Conservation (phyloP, 1,140 invertebrate genomes). For the Chelonus insularis region DNA sequence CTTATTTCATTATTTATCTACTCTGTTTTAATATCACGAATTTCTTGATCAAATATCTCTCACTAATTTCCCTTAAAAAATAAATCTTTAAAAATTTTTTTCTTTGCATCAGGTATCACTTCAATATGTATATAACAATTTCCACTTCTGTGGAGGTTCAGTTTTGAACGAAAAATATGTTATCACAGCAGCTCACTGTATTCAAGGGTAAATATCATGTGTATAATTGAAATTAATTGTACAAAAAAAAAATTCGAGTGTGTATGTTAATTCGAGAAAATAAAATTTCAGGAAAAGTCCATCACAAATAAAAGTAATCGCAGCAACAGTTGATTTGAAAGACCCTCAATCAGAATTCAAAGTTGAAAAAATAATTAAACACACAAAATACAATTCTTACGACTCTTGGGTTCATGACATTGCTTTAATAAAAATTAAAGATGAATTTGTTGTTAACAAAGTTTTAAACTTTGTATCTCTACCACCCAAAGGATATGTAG, state of each 20-base stretch:
- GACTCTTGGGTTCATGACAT: constrained; percentile 30
- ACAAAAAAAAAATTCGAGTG: not conserved
- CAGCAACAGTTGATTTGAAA: constrained; percentile 23
- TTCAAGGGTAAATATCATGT: constrained; percentile 24
- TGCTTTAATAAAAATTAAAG: constrained; percentile 27
- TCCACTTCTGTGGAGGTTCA: constrained; percentile 58
- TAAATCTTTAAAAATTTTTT: too few relatives aligned
- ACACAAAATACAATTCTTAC: constrained; percentile 13
- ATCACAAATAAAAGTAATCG: constrained; percentile 9
- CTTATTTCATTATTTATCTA: too few relatives aligned
- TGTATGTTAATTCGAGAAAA: constrained; percentile 7
- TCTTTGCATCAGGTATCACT: constrained; percentile 25
- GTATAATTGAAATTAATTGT: not conserved
- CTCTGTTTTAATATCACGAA: too few relatives aligned
- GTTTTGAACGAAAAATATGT: constrained; percentile 57
- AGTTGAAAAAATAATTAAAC: constrained; percentile 18
- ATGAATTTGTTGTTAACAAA: not conserved
- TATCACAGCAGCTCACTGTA: constrained; percentile 61
- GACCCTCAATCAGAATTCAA: constrained; percentile 8
- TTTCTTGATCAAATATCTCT: too few relatives aligned
- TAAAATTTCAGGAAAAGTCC: not conserved
- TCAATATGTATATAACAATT: not conserved
- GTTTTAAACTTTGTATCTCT: constrained; percentile 19
- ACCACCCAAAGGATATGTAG: constrained; percentile 5
- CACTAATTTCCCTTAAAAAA: too few relatives aligned